Conservation (phyloP, 2,113 vertebrate species). For the Protobothrops mucrosquamatus region DNA sequence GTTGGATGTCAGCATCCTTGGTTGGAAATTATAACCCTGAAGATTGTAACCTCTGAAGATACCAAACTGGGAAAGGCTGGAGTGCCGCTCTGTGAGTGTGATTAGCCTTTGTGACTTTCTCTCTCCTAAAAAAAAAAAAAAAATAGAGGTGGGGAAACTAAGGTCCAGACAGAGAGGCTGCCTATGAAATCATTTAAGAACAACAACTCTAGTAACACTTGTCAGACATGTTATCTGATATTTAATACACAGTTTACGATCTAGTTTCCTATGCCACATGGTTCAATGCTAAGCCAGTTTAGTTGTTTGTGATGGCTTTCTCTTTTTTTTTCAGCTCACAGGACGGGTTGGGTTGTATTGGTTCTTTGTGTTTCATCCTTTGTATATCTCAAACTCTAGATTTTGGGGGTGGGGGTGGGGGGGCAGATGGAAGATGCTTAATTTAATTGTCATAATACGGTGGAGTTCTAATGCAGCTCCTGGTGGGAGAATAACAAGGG, state of each 20-base stretch:
- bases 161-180: neutral
- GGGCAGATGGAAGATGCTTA: neutral
- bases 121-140: neutral
- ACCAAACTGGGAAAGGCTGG: neutral
- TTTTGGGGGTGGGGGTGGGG: neutral
- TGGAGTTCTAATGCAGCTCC: neutral
- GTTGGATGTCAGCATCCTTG: neutral
- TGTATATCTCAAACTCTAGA: neutral
- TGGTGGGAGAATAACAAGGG: neutral
- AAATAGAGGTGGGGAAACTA: neutral
- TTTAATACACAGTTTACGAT: accelerated
- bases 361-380: neutral
- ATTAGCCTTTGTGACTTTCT: neutral
- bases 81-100: neutral
- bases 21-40: neutral
- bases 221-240: neutral
- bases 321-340: neutral
- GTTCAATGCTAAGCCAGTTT: neutral
- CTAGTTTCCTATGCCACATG: neutral
- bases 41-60: neutral
- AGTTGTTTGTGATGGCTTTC: accelerated
- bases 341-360: neutral
- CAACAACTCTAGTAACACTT: neutral
- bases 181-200: accelerated
- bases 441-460: neutral